Base-by-base conservation (phyloP, 2,888 invertebrate species). In the Noctua fimbriata region DNA sequence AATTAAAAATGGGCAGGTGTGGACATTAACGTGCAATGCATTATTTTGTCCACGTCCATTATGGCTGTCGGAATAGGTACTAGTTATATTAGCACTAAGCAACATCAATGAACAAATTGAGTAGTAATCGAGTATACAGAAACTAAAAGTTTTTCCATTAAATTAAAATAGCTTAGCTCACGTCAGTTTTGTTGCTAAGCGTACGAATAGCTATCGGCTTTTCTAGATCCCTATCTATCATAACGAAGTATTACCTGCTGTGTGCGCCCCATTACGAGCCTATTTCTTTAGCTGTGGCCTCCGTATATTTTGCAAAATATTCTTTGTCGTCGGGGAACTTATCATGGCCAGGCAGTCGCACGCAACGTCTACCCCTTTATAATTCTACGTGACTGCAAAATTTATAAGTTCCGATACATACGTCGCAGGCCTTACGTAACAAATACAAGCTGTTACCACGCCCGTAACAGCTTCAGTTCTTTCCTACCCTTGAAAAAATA, bases 301-400 rank as follows among this genome's bases (percentile, higher is more conserved):
- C 91, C 91, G 92, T 93, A 93, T 90, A 89, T 91, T 92, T 88
- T 91, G 89, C 90, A 87, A 93, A 93, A 93, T 92, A 93, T 93
- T 89, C 86, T 89, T 89, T 90, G 92, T 90, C 89, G 91, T 92
- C 92, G 86, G 88, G 89, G 86, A 90, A 92, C 93, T 94, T 94
- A 93, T 93, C 93, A 92, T 87, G 83, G 85, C 85, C 86, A 90
- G 87, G 85, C 90, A 91, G 90, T 88, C 89, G 90, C 94, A 95
- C 95, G 94, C 95, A 94, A 94, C 87, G 89, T 92, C 93, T 91
- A 91, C 88, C 89, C 87, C 84, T 85, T 88, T 89, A 86, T 89
- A 89, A 90, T 87, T 90, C 90, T 85, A 89, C 87, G 87, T 88
- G 86, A 88, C 89, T 90, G 82, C 88, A 86, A 90, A 92, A 92